A percentile compares a stretch with the other conserved stretches of the same genome.
Conservation (phyloP, 2,888 invertebrate species). For the Troilus luridus region DNA sequence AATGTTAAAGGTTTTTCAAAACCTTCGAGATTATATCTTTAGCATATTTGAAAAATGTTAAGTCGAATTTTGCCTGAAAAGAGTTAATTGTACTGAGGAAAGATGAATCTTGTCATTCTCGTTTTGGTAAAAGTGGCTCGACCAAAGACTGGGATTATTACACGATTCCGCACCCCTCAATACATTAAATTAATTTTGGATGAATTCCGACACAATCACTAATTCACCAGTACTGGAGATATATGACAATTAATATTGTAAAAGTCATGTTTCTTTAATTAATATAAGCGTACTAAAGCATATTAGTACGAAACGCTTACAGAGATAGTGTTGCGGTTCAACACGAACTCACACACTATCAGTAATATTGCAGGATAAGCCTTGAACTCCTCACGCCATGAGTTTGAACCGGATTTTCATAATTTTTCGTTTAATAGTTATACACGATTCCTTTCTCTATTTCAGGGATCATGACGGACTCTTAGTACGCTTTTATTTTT, state of each 20-base stretch:
- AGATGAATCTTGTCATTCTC: too few species aligned
- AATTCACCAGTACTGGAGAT: too few species aligned
- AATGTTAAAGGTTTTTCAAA: too few species aligned
- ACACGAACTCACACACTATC: background rate
- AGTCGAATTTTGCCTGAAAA: too few species aligned
- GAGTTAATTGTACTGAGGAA: too few species aligned
- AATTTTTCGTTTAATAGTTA: background rate
- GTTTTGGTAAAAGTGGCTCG: too few species aligned
- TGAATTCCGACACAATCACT: too few species aligned
- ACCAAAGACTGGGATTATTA: too few species aligned
- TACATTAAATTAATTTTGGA: too few species aligned
- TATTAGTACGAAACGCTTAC: background rate
- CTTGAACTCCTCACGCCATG: background rate
- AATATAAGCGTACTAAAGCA: background rate
- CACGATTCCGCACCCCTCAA: too few species aligned
- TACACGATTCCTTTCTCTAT: constrained; percentile 1
- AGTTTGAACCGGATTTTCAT: constrained; percentile 20
- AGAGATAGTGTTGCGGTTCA: background rate
- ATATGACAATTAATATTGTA: background rate
- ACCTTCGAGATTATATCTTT: too few species aligned
- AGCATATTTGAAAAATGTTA: too few species aligned
- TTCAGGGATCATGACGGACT: background rate
- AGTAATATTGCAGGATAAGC: background rate
- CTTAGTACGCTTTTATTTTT: background rate
- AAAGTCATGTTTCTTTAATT: background rate